These are phyloP conservation scores for Ectemnius lituratus DNA, from an alignment of 2,888 invertebrate genomes.

Conservation along the genomic window DNA sequence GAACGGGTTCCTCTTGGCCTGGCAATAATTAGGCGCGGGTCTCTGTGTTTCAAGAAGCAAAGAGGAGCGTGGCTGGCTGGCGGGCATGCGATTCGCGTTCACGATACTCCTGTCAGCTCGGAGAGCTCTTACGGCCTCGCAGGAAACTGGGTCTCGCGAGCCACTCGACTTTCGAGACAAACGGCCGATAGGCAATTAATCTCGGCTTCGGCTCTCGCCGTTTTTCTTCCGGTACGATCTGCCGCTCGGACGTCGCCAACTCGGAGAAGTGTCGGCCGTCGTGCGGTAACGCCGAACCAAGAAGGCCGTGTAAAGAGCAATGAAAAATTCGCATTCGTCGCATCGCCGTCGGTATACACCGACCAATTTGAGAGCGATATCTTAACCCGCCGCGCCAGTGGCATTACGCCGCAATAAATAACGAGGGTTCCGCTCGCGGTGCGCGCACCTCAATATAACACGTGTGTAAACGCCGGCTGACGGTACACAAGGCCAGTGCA, in stretches of 20 bases:
- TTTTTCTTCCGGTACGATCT: slow-evolving; percentile 2
- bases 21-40: neutral
- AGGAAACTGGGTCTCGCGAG: slow-evolving; percentile 54
- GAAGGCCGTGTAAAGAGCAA: slow-evolving; percentile 38
- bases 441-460: slow-evolving; percentile 26
- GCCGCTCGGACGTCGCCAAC: slow-evolving; percentile 8
- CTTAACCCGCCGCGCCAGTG: slow-evolving; percentile 51
- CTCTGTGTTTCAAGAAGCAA: neutral
- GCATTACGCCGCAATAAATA: slow-evolving; percentile 56
- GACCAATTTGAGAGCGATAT: slow-evolving; percentile 61
- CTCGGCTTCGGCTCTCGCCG: slow-evolving; percentile 42
- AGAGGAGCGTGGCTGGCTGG: slow-evolving; percentile 40
- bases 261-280: neutral
- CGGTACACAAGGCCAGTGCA: too few relatives aligned
- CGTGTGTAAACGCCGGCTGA: neutral
- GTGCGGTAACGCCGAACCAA: slow-evolving; percentile 28
- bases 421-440: slow-evolving; percentile 17
- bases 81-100: slow-evolving; percentile 56
- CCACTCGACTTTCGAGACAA: slow-evolving; percentile 55
- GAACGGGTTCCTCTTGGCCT: neutral
- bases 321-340: slow-evolving; percentile 47
- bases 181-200: slow-evolving; percentile 65
- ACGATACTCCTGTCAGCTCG: slow-evolving; percentile 57
- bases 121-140: slow-evolving; percentile 35
- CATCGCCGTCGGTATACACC: slow-evolving; percentile 47